Percentiles rank a stretch among this genome's conserved stretches.
phyloP scores from a whole-genome alignment of 2,113 vertebrate species.

The Rutilus rutilus region DNA sequence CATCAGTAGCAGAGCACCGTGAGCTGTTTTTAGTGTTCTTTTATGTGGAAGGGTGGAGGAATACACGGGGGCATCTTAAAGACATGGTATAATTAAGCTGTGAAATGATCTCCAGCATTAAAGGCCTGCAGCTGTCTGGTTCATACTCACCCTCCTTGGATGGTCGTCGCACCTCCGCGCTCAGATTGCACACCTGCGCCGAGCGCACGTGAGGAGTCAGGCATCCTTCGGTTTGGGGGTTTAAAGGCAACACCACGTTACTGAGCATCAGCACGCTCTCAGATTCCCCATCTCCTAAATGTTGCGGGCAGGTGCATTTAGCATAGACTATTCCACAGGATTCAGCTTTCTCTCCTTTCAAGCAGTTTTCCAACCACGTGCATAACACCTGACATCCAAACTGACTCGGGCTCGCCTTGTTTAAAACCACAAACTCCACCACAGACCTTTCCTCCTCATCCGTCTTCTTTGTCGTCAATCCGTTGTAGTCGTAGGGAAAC shows the following conservation, averaged over 20 bases:
- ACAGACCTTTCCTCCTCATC: constrained; percentile 94
- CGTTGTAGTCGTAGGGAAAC: constrained; percentile 88
- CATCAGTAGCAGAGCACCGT: constrained; percentile 3
- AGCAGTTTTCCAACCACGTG: constrained; percentile 98
- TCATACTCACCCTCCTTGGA: constrained; percentile 96
- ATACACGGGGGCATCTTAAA: constrained; percentile 21
- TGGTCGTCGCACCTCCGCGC: constrained; percentile 92
- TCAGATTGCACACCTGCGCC: constrained; percentile 96
- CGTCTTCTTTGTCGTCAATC: constrained; percentile 89
- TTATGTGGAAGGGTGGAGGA: constrained; percentile 39
- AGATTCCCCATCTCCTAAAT: constrained; percentile 95
- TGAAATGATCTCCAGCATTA: constrained; percentile 27
- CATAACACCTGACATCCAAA: constrained; percentile 98
- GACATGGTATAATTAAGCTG: constrained; percentile 17
- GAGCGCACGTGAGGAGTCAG: constrained; percentile 95
- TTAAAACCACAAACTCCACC: constrained; percentile 98
- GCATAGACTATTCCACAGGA: constrained; percentile 98
- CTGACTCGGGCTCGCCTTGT: constrained; percentile 98
- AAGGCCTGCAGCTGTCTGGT: constrained; percentile 8
- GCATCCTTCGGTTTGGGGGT: constrained; percentile 97
- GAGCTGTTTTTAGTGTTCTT: constrained; percentile 9
- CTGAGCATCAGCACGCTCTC: constrained; percentile 90
- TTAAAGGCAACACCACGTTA: constrained; percentile 97
- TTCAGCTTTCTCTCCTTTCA: constrained; percentile 94
- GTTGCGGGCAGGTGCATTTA: constrained; percentile 97